These are phyloP conservation scores for Phymatocera aterrima DNA, from an alignment of 2,888 invertebrate genomes.

Conservation along the genomic window DNA sequence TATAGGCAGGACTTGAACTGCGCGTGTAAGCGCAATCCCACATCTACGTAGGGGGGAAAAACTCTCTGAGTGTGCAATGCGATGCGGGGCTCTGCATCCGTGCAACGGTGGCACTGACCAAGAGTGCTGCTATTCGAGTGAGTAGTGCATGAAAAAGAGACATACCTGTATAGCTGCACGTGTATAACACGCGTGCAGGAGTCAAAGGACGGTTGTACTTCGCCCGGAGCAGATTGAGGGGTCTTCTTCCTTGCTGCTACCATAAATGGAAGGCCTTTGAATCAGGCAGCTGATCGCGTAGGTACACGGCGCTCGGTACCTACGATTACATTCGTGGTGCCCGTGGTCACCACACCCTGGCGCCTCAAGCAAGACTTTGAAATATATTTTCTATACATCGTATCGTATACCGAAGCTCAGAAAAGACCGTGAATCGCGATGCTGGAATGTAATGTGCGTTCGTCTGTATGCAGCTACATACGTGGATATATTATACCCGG, in stretches of 20 bases:
- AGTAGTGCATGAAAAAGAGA: not conserved
- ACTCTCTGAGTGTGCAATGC: not conserved
- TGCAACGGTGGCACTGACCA: not conserved
- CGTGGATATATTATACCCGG: no score
- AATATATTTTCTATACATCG: slow-evolving; percentile 17
- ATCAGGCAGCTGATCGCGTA: slow-evolving; percentile 23
- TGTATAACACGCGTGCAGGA: slow-evolving; percentile 16
- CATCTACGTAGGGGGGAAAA: not conserved
- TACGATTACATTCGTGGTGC: slow-evolving; percentile 17
- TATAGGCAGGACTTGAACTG: slow-evolving; percentile 45
- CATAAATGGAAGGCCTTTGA: slow-evolving; percentile 26
- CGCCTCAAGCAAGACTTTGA: slow-evolving; percentile 41
- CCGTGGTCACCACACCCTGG: slow-evolving; percentile 45
- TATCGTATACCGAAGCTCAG: slow-evolving; percentile 6
- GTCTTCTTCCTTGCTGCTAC: slow-evolving; percentile 10
- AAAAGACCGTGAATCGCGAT: not conserved
- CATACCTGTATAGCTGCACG: not conserved
- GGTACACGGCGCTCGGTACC: no score
- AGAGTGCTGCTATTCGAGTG: slow-evolving; percentile 17
- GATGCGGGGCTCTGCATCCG: not conserved
- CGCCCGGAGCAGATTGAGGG: slow-evolving; percentile 1
- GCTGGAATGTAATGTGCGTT: no score
- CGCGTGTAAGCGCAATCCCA: not conserved
- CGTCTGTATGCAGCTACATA: no score
- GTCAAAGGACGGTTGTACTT: slow-evolving; percentile 5